Base-by-base conservation (phyloP, 2,888 invertebrate species). In the Drosophila colorata region DNA sequence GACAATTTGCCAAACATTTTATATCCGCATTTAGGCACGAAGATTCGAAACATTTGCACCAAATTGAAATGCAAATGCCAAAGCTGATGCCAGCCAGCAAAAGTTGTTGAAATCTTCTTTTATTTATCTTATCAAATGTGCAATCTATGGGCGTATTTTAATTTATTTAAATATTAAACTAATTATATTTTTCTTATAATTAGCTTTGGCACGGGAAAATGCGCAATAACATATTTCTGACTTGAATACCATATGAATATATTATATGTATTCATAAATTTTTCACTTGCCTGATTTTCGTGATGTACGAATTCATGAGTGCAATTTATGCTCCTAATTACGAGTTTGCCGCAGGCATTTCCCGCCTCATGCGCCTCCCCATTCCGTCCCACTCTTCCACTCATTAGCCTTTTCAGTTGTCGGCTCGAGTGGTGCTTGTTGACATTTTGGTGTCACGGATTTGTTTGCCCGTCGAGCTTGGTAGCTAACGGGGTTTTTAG, bases 1-100 rank as follows among this genome's bases (percentile, higher is more conserved):
- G 90, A 82, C 87, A 82, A 87, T 87, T 82, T 85, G 87, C 82
- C 90, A 87, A 77, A 80, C 69, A 86, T 82, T 79, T 74, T 77
- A 70, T 66, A 81, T 81, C 82, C 76, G 74, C 69, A 68, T 73
- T 87, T 74, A 63, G 61, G 48, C 76, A 58, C 51, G 35, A 56
- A 74, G 48, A 51, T 74, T 40, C 33, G 20, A 23, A 47, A 61
- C 41, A 61, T 60, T 78, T 74, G 56, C 20, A 38, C 25, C 44
- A 75, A 82, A 78, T 78, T 72, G 56, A 79, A 80, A 64, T 78
- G 75, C 47, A 57, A 78, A 76, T 76, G 52, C 43, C 44, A 38
- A 60, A 63, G 55, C 38, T 37, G 40, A 16, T 41, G 38, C 14
- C 40, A 52, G 52, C 25, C 38, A 65, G 43, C 40, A 51, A 44